These are phyloP conservation scores for Eupeodes corollae DNA, from an alignment of 1,140 invertebrate species.

Conservation along the genomic window DNA sequence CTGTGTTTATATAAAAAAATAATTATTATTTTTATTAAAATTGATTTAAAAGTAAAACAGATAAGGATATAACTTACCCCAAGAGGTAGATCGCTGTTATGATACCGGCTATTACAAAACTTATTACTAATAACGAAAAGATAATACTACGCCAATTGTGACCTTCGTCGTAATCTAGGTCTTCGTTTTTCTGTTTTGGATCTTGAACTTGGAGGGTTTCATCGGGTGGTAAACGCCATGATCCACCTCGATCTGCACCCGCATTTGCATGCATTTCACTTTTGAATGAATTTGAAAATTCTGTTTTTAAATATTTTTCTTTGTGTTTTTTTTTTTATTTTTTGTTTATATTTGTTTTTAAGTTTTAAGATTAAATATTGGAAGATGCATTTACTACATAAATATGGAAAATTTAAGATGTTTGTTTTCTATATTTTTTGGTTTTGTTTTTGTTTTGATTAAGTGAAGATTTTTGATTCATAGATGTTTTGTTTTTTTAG, in stretches of 20 bases:
- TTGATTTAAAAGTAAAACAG: background rate
- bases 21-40: background rate
- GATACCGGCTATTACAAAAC: slow-evolving; percentile 71
- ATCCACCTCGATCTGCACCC: slow-evolving; percentile 63
- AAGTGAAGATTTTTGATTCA: no score
- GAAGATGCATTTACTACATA: no score
- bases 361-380: background rate
- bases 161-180: slow-evolving; percentile 51
- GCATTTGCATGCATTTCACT: slow-evolving; percentile 66
- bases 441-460: no score
- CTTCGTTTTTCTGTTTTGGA: slow-evolving; percentile 66
- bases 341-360: background rate
- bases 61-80: no score
- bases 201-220: slow-evolving; percentile 79
- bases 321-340: background rate
- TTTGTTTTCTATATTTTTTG: no score
- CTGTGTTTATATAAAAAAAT: slow-evolving; percentile 36
- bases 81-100: slow-evolving; percentile 74
- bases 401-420: no score
- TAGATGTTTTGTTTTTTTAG: no score
- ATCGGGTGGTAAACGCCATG: slow-evolving; percentile 76
- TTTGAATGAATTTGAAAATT: background rate
- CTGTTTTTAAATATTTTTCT: background rate
- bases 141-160: slow-evolving; percentile 80
- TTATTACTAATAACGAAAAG: slow-evolving; percentile 72